Base-by-base conservation (phyloP, 2,888 invertebrate genomes). In the Aspidapion aeneum region DNA sequence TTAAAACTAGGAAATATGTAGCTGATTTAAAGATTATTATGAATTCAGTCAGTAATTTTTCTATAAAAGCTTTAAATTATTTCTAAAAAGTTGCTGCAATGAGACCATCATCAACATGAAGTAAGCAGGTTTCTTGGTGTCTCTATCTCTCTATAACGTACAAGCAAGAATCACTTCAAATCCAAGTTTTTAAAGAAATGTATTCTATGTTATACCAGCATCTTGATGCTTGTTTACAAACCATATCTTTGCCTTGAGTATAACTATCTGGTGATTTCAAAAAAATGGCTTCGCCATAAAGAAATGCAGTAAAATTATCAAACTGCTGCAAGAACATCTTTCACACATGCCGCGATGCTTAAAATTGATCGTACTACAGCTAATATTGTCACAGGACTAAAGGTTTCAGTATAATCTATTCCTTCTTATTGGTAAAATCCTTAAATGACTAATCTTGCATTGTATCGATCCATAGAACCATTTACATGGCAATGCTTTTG, bases 241-340 rank as follows among this genome's bases (percentile, higher is more conserved):
- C 20, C 63, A 63, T 16, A 22, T 60, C 35, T n/a, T 16, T 12
- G n/a, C 22, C 19, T 19, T 35, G 17, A 22, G 58, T 35, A 18
- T 57, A 59, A n/a, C 63, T 55, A 21, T 12, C 21, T 35, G 61
- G 50, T 21, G 57, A 55, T n/a, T 55, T 64, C 64, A 62, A 61
- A 55, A 57, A 64, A n/a, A 64, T 51, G 57, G 17, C 18, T 50
- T 61, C 63, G 18, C 55, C 60, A 18, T 60, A 60, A 16, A 58
- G 22, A 18, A 58, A 58, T 18, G 58, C 58, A 17, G 55, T 56
- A 16, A n/a, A 19, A 1, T 57, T 56, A 19, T 61, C 61, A 21
- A 61, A 61, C n/a, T n/a, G n/a, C n/a, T n/a, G n/a, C n/a, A n/a
- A n/a, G n/a, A n/a, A n/a, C n/a, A n/a, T n/a, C n/a, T n/a, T n/a